phyloP scores from a whole-genome alignment of 2,888 invertebrate species.

The Pseudococcus longispinus region DNA sequence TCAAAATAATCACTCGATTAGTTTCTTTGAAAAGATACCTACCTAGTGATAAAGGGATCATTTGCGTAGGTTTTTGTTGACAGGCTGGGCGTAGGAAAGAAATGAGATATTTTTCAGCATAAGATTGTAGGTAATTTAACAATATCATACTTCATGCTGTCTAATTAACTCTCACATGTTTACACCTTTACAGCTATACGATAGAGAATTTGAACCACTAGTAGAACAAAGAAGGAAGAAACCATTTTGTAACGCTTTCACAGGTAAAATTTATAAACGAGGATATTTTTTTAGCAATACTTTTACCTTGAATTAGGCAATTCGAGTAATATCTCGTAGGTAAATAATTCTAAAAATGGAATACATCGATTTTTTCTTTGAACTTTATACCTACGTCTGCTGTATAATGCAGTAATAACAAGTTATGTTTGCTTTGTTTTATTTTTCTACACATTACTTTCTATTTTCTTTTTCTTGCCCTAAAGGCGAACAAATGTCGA shows the following conservation, averaged over 20 bases:
- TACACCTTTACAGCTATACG: slow-evolving; percentile 58
- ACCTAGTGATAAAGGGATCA: too few species aligned
- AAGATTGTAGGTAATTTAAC: neutral
- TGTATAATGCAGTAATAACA: neutral
- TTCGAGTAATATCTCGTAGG: neutral
- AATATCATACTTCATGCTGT: neutral
- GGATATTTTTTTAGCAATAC: neutral
- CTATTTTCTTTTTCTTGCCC: neutral
- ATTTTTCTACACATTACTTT: neutral
- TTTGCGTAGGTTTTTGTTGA: neutral
- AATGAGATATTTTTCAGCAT: neutral
- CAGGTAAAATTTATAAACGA: slow-evolving; percentile 70
- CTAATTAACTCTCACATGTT: neutral
- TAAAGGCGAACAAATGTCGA: neutral
- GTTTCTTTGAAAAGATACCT: neutral
- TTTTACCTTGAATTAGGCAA: too few species aligned
- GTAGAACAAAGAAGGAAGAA: slow-evolving; percentile 72
- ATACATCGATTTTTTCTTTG: neutral
- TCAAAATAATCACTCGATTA: neutral
- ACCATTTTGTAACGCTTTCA: slow-evolving; percentile 89
- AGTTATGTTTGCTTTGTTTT: neutral
- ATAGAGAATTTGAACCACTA: slow-evolving; percentile 60
- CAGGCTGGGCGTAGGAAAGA: neutral
- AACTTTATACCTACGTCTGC: neutral
- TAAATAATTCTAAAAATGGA: neutral